phyloP scores from a whole-genome alignment of 2,888 invertebrate species.

The Yponomeuta sedellus region DNA sequence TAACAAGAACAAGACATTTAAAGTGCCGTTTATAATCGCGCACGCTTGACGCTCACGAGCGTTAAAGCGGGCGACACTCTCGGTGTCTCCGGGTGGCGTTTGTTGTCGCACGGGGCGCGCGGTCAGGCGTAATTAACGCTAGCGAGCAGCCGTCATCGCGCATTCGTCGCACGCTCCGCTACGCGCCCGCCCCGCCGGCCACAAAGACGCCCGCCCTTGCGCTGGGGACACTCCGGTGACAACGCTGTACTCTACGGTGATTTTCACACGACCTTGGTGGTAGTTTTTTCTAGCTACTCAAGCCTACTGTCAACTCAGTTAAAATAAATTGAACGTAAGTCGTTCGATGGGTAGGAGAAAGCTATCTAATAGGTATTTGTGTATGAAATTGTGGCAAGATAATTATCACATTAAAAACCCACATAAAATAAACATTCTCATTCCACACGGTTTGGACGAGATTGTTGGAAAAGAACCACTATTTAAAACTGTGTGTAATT shows the following conservation, averaged over 20 bases:
- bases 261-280: background rate
- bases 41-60: background rate
- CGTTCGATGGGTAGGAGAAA: too few relatives aligned
- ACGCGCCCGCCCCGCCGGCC: slow-evolving; percentile 28
- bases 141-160: slow-evolving; percentile 57
- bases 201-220: slow-evolving; percentile 1
- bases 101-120: slow-evolving; percentile 25
- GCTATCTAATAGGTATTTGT: too few relatives aligned
- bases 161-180: slow-evolving; percentile 41
- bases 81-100: background rate
- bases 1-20: background rate
- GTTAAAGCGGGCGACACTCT: background rate
- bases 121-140: slow-evolving; percentile 55
- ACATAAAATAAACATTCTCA: too few relatives aligned
- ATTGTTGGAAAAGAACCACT: too few relatives aligned
- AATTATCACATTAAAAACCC: too few relatives aligned
- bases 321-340: too few relatives aligned
- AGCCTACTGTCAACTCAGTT: too few relatives aligned
- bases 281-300: too few relatives aligned
- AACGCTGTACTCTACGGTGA: background rate
- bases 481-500: too few relatives aligned
- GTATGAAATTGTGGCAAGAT: too few relatives aligned
- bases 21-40: background rate
- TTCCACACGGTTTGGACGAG: too few relatives aligned
- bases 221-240: background rate